Conservation (phyloP, 1,140 invertebrate genomes). For the Nymphalis io region DNA sequence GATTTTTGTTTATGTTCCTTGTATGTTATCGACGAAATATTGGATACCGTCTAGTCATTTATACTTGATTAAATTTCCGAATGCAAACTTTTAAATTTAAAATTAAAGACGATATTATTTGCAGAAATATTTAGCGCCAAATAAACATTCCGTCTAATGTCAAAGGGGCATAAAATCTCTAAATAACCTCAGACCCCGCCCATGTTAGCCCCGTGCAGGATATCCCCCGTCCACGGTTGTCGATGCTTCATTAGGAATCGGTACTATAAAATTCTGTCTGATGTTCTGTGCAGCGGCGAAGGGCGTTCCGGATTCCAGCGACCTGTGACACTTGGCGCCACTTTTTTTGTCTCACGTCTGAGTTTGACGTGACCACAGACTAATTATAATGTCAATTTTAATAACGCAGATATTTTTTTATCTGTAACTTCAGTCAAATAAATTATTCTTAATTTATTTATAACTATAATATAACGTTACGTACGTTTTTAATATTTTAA, state of each 20-base stretch:
- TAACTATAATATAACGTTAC: too few species aligned
- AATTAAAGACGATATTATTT: not conserved
- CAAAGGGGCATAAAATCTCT: conserved; percentile 39
- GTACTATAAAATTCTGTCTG: conserved; percentile 49
- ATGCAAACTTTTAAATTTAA: too few species aligned
- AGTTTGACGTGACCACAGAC: conserved; percentile 11
- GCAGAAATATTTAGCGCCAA: conserved; percentile 12
- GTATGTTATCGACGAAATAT: too few species aligned
- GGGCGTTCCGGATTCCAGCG: conserved; percentile 52
- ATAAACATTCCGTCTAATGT: conserved; percentile 22
- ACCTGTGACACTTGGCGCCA: conserved; percentile 70
- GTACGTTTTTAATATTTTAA: too few species aligned
- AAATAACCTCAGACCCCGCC: conserved; percentile 36
- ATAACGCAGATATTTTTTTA: too few species aligned
- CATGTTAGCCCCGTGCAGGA: conserved; percentile 45
- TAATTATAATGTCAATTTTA: not conserved
- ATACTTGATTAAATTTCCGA: too few species aligned
- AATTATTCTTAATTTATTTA: too few species aligned
- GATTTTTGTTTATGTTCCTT: too few species aligned
- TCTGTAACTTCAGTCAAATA: too few species aligned
- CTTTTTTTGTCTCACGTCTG: conserved; percentile 53
- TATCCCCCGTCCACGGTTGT: conserved; percentile 34
- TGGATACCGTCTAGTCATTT: too few species aligned
- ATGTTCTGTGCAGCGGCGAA: conserved; percentile 31
- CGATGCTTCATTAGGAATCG: conserved; percentile 57